A percentile compares a stretch with the other conserved stretches of the same genome.
Evolutionary conservation across 2,797 vertebrate species (phyloP).

Genomic region (Gila robusta): DNA sequence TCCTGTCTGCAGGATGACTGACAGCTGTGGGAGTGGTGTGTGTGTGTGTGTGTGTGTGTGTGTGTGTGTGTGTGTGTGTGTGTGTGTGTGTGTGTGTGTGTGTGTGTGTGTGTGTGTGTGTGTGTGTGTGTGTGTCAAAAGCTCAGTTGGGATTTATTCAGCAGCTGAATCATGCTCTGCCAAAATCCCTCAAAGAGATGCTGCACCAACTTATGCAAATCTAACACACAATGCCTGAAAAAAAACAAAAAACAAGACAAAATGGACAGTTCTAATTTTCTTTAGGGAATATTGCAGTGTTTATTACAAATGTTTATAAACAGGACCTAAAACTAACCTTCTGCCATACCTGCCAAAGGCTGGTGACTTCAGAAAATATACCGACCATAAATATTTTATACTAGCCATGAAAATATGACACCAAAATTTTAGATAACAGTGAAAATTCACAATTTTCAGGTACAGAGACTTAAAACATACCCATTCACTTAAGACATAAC

Average conservation of each 20-base stretch:
- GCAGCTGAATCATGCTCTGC: slow-evolving; percentile 8
- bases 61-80: neutral
- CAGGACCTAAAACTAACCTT: too few relatives aligned
- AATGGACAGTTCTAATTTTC: neutral
- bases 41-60: neutral
- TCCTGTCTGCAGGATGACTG: slow-evolving; percentile 16
- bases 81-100: neutral
- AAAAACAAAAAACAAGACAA: neutral
- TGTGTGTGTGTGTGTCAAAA: neutral
- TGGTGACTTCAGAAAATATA: too few relatives aligned
- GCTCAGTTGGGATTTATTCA: slow-evolving; percentile 10
- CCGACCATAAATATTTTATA: too few relatives aligned
- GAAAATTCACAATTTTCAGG: too few relatives aligned
- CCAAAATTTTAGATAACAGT: too few relatives aligned
- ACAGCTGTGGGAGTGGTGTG: slow-evolving; percentile 2
- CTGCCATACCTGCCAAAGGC: too few relatives aligned
- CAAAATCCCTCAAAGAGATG: neutral
- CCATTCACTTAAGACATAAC: too few relatives aligned
- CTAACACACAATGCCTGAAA: neutral
- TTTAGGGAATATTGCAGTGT: neutral
- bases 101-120: neutral
- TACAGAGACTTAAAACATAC: too few relatives aligned
- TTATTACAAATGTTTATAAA: neutral
- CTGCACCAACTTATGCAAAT: neutral
- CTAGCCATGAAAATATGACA: too few relatives aligned